These are phyloP conservation scores for Lepidonotus clava DNA, from an alignment of 2,888 invertebrate species.

Conservation along the genomic window DNA sequence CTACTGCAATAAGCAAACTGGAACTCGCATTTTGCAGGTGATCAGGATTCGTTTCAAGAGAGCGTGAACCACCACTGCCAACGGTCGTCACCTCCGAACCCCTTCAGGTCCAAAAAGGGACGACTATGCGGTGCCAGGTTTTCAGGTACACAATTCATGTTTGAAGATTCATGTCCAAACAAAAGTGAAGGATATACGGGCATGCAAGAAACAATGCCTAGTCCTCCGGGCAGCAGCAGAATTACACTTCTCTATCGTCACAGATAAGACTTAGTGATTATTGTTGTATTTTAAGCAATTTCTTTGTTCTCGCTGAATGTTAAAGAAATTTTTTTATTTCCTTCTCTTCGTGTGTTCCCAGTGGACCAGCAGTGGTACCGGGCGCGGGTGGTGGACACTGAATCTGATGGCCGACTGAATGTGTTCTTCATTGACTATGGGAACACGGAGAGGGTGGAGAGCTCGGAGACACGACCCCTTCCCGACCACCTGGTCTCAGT, in stretches of 20 bases:
- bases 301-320: no score
- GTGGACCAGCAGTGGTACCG: slow-evolving; percentile 18
- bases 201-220: no score
- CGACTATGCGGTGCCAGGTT: not conserved
- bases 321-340: not conserved
- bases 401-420: not conserved
- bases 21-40: not conserved
- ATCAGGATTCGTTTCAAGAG: not conserved
- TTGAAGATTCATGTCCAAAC: no score
- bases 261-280: no score
- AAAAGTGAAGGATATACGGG: no score
- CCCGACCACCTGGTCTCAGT: not conserved
- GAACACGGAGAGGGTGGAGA: not conserved
- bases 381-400: not conserved
- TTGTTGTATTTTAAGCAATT: no score
- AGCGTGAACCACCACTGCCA: not conserved
- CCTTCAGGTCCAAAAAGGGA: not conserved
- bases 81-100: not conserved
- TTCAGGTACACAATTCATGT: no score
- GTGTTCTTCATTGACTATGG: slow-evolving; percentile 21
- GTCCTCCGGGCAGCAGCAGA: no score
- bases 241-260: no score
- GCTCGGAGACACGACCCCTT: not conserved
- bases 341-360: no score
- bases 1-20: no score